Evolutionary conservation across 2,113 vertebrate species (phyloP).

Genomic region (Zootoca vivipara): DNA sequence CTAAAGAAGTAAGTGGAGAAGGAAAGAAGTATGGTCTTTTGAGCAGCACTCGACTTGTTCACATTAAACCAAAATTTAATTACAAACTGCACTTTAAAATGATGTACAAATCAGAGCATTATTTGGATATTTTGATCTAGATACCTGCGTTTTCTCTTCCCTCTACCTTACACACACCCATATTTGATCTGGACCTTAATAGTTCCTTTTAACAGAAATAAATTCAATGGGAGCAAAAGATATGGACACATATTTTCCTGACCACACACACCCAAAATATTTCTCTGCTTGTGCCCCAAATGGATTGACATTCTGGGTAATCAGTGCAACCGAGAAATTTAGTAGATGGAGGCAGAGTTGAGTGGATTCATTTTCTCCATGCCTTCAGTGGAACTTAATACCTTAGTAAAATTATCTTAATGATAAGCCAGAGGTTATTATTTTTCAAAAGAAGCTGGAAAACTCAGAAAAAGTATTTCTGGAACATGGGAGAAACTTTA

Average conservation of each 20-base stretch:
- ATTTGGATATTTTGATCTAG: not conserved
- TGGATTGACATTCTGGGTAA: not conserved
- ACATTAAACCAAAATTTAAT: no score
- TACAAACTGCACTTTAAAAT: no score
- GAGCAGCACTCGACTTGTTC: no score
- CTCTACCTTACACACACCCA: not conserved
- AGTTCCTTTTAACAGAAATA: not conserved
- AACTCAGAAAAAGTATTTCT: not conserved
- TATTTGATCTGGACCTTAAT: not conserved
- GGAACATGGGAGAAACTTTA: not conserved
- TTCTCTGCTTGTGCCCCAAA: not conserved
- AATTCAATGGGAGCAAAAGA: not conserved
- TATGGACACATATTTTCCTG: not conserved
- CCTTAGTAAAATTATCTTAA: constrained; percentile 13
- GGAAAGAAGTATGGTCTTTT: no score
- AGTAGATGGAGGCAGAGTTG: no score
- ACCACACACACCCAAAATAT: not conserved
- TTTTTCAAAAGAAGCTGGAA: not conserved
- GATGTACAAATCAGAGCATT: not conserved
- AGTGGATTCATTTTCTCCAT: not conserved
- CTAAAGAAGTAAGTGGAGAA: no score
- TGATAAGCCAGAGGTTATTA: constrained; percentile 23
- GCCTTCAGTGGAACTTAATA: not conserved
- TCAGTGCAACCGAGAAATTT: not conserved
- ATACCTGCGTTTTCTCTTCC: not conserved